Evolutionary conservation across 92 coral and sea anemone species (phyloP), one percentile per base, ranked within the genome.

Genomic region (Isaurus tuberculatus): DNA sequence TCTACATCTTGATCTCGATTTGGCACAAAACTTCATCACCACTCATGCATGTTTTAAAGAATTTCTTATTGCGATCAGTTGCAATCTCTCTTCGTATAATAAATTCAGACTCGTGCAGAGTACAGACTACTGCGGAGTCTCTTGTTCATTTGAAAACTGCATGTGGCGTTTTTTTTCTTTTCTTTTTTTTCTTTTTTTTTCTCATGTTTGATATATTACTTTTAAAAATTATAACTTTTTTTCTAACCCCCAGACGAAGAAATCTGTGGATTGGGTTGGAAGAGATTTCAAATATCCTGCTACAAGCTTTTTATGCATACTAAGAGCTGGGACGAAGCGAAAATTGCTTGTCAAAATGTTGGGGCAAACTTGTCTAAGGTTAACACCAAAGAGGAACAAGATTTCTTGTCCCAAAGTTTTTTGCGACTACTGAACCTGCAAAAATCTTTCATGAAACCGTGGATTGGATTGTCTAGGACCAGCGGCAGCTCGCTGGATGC

Each of bases 241-340:
- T 68, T 11, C 15, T 5, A 5, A n/a, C 26, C 73, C 63, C 48
- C 22, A 75, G 81, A 25, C 37, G 81, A 75, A 34, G 53, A 57
- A 22, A 8, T 53, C 20, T 75, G 81, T 42, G 81, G 81, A 9
- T 10, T 75, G 55, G 81, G 81, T 2, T 75, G 81, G 81, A 75
- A 75, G 55, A 20, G 28, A 26, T 75, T 53, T 46, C 16, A 75
- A 36, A 34, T 20, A 4, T 75, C 68, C 0, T 75, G 81, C 20
- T 75, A 75, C 81, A 75, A 75, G 30, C 25, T 75, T 17, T 23
- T 19, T 46, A 55, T 75, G 67, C 9, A 17, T 17, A 25, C 11
- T 1, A 27, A 28, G 15, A 53, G 26, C 29, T 75, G 81, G 81
- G 31, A 20, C 7, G 51, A 57, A 1, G 81, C 81, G 3, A 22